Evolutionary conservation across 2,113 vertebrate species (phyloP), one percentile per base, ranked within the genome.

Genomic region (Salminus brasiliensis): DNA sequence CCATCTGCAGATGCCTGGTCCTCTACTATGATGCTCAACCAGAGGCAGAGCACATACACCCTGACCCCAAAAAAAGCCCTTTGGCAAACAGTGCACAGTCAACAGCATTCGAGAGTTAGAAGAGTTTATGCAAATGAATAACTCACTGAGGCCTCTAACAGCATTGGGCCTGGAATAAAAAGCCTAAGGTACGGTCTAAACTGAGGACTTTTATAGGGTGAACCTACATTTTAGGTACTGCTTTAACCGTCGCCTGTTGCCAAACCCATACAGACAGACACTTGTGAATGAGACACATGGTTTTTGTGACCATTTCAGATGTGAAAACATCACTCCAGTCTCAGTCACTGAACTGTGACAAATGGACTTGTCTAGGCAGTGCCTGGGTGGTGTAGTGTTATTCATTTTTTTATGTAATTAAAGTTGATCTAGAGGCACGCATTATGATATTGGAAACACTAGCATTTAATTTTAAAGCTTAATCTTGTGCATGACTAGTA

Each of bases 1-100:
- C 59, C 63, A 68, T 57, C 79, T 72, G 21, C 71, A 66, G 62
- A 18, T 63, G 73, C 57, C 80, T 87, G 74, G 65, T 76, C 36
- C 72, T 29, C 25, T 67, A 8, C 53, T 25, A 27, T 57, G 70
- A 67, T 47, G 59, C 52, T 21, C 63, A 49, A 57, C 29, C 18
- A 2, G n/a, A 36, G 32, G 49, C 49, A 68, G 34, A 80, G 49
- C 1, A 21, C 66, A 45, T 67, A 66, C 49, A 70, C 43, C 70
- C 52, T 62, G 68, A 76, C 30, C 29, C n/a, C 57, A 12, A 12
- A 47, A n/a, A 41, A 52, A 78, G 18, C 29, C 47, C 23, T 47
- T 16, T 75, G 21, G 45, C 39, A 41, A 75, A 47, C 59, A 63
- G 18, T n/a, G 49, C 32, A 63, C 16, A 63, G 16, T 30, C 60